A percentile compares a stretch with the other conserved stretches of the same genome.
phyloP scores from a whole-genome alignment of 2,113 vertebrate species.

The Dicaeum eximium region DNA sequence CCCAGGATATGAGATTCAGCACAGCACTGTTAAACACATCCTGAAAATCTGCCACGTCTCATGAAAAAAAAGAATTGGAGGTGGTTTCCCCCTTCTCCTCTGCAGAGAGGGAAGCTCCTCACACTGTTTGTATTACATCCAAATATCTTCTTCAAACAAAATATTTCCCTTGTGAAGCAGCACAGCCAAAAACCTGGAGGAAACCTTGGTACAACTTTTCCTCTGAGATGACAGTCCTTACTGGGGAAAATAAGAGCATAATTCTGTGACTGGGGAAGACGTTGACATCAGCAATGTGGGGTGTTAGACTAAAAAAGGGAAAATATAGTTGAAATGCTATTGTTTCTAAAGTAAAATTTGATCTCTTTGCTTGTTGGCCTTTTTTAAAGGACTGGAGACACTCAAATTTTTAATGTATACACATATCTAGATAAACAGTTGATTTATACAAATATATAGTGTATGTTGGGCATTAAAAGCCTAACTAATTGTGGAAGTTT shows the following conservation, averaged over 20 bases:
- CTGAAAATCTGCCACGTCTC: constrained; percentile 24
- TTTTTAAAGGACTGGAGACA: not conserved
- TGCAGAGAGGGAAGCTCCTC: not conserved
- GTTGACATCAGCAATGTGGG: not conserved
- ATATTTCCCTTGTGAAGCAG: constrained; percentile 4
- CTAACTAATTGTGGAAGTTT: not conserved
- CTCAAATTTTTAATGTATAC: not conserved
- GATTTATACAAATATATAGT: not conserved
- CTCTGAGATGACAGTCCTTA: not conserved
- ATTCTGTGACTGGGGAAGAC: not conserved
- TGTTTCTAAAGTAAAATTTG: not conserved
- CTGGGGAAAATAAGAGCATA: not conserved
- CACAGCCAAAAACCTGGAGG: constrained; percentile 23
- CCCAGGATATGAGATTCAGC: not conserved
- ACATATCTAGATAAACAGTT: not conserved
- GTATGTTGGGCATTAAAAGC: not conserved
- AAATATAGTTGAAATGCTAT: not conserved
- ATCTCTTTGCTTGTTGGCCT: not conserved
- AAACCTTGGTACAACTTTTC: not conserved
- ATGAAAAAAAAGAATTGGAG: not conserved
- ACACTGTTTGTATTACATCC: not conserved
- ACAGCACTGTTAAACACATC: not conserved
- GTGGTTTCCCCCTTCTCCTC: not conserved
- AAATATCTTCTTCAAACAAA: constrained; percentile 48
- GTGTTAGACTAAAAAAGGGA: not conserved